Base-by-base conservation (phyloP, 1,140 invertebrate genomes). In the Euglossa dilemma region DNA sequence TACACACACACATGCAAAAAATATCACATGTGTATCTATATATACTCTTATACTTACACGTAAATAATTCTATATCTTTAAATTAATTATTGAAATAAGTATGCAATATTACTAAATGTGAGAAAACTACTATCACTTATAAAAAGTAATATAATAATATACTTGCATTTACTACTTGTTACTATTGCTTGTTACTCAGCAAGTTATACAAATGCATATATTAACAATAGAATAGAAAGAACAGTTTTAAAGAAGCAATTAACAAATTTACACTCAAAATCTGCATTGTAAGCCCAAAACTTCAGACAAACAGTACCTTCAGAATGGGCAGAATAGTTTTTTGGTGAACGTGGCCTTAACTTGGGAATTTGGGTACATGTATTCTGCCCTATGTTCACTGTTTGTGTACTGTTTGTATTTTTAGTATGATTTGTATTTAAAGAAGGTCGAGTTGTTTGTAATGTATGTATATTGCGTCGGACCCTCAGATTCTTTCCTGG, bases 241-340 rank as follows among this genome's bases (percentile, higher is more conserved):
- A 77, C 28, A 52, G 9, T 80, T 77, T n/a, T 18, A 73, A 61
- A 50, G 47, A 71, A 81, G 79, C 50, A 28, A 59, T 75, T 67
- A 87, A 61, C 7, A 72, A 76, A 78, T 66, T 86, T 86, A 80
- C 76, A 66, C 57, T 87, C 36, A 78, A 87, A 43, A 63, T 63
- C 72, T 85, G 59, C 59, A 81, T 74, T 84, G 77, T 83, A 86
- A 85, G 88, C 76, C 59, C 88, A 88, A 73, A 83, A 90, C 81
- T 86, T 82, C 76, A 88, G 80, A 87, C 54, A 83, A 87, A 90
- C 86, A 92, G 90, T 94, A 94, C 94, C 93, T 94, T 94, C 92
- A 80, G 91, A 83, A 84, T 92, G 92, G 89, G 89, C 83, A 83
- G 89, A 90, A 91, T 84, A 91, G 72, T 87, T 91, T 93, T 94